Conservation (phyloP, 2,888 invertebrate genomes). For the Heteromyza rotundicornis region DNA sequence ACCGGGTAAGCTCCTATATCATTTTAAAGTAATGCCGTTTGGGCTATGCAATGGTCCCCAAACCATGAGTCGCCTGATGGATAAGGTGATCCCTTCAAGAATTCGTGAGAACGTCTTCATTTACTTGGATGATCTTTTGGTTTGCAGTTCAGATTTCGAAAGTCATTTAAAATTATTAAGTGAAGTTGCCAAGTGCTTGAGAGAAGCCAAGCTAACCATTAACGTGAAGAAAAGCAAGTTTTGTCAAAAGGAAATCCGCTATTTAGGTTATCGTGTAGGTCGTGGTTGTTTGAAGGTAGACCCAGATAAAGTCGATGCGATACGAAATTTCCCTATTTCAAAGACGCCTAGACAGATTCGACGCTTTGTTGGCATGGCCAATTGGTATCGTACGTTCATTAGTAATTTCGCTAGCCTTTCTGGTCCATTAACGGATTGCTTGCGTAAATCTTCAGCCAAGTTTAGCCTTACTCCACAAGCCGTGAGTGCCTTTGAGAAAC, state of each 20-base stretch:
- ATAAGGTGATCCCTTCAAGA: slow-evolving; percentile 10
- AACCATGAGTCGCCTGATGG: slow-evolving; percentile 16
- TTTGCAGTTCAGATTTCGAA: slow-evolving; percentile 2
- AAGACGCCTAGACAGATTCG: no score
- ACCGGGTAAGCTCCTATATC: slow-evolving; percentile 26
- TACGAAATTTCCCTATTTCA: no score
- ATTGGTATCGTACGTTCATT: slow-evolving; percentile 12
- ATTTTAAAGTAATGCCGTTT: slow-evolving; percentile 26
- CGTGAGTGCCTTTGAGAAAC: slow-evolving; percentile 7
- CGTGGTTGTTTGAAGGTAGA: slow-evolving; percentile 5
- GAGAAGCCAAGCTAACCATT: slow-evolving; percentile 4
- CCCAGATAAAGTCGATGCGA: neutral
- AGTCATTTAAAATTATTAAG: neutral
- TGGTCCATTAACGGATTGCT: slow-evolving; percentile 8
- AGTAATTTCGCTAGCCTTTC: slow-evolving; percentile 9
- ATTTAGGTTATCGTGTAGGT: slow-evolving; percentile 9
- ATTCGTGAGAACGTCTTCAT: slow-evolving; percentile 10
- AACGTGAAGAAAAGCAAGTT: slow-evolving; percentile 10
- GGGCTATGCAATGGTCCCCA: slow-evolving; percentile 18
- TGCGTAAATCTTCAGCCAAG: neutral
- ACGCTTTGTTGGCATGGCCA: neutral
- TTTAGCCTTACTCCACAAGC: neutral
- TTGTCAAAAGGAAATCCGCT: slow-evolving; percentile 4
- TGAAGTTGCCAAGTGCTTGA: slow-evolving; percentile 6
- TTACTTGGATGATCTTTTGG: slow-evolving; percentile 16